Evolutionary conservation across 2,888 invertebrate genomes (phyloP).

Genomic region (Pristionchus entomophagus): DNA sequence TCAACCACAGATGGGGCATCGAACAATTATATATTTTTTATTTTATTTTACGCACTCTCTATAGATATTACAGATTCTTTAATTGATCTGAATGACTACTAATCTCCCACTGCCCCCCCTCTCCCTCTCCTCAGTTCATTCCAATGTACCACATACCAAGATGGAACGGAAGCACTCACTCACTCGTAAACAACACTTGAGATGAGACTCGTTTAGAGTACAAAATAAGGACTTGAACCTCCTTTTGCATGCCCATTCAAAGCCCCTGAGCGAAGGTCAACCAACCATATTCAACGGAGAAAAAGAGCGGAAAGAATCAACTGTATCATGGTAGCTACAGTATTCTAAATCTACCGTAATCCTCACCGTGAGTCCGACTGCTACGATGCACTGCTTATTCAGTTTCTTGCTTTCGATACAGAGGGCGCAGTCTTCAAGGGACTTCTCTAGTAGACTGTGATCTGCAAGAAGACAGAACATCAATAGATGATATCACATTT

Average conservation of each 20-base stretch:
- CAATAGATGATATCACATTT: too few species aligned
- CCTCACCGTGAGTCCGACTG: conserved; percentile 84
- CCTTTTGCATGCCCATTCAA: not conserved
- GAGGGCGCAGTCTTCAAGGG: conserved; percentile 86
- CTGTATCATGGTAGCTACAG: not conserved
- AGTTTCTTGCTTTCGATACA: conserved; percentile 88
- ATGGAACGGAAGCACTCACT: not conserved
- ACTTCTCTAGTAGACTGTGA: conserved; percentile 83
- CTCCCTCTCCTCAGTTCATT: not conserved
- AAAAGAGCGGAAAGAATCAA: not conserved
- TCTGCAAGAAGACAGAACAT: conserved; percentile 80
- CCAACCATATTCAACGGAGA: not conserved
- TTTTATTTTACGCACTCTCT: too few species aligned
- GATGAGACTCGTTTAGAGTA: not conserved
- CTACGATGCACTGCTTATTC: conserved; percentile 88
- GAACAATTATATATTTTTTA: too few species aligned
- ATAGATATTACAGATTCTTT: too few species aligned
- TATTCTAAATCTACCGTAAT: not conserved
- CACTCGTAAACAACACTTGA: conserved; percentile 13
- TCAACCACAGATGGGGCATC: too few species aligned
- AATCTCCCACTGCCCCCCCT: too few species aligned
- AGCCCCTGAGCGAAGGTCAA: not conserved
- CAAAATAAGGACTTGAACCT: conserved; percentile 24
- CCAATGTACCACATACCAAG: not conserved
- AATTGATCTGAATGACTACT: too few species aligned